Conservation (phyloP, 2,797 vertebrate species). For the Silurus lanzhouensis region DNA sequence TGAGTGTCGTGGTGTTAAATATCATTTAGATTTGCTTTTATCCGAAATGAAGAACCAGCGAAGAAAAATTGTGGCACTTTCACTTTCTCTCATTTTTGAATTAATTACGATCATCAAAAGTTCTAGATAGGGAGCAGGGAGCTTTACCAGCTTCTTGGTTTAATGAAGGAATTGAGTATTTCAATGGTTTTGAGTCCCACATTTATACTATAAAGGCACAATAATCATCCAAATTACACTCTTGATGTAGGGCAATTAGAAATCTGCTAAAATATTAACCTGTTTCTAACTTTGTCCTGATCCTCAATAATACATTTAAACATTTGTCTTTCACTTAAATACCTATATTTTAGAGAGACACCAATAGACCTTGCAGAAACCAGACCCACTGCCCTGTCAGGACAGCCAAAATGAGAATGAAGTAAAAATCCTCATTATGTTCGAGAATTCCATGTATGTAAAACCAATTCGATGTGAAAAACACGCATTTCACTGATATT, state of each 20-base stretch:
- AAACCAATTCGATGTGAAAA: background rate
- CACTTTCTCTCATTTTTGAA: slow-evolving; percentile 4
- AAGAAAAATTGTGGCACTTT: background rate
- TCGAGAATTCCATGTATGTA: background rate
- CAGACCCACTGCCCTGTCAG: background rate
- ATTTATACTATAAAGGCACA: background rate
- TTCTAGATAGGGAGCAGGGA: background rate
- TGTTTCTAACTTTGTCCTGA: background rate
- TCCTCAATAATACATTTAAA: background rate
- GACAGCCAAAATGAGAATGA: background rate
- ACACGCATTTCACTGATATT: slow-evolving; percentile 4
- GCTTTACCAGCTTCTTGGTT: background rate
- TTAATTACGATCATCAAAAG: background rate
- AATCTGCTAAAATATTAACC: background rate
- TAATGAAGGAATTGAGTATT: background rate
- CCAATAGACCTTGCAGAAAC: background rate
- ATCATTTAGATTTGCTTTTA: slow-evolving; percentile 17
- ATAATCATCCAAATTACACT: background rate
- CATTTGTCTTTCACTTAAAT: background rate
- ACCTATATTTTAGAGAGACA: background rate
- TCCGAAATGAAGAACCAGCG: slow-evolving; percentile 35
- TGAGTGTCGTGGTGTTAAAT: slow-evolving; percentile 13
- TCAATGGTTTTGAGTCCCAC: background rate
- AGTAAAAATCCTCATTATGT: background rate
- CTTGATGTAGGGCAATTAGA: background rate